Percentiles rank a stretch among this genome's conserved stretches.
Evolutionary conservation across 1,140 invertebrate species (phyloP).

Genomic region (Leptonema lineaticorne): DNA sequence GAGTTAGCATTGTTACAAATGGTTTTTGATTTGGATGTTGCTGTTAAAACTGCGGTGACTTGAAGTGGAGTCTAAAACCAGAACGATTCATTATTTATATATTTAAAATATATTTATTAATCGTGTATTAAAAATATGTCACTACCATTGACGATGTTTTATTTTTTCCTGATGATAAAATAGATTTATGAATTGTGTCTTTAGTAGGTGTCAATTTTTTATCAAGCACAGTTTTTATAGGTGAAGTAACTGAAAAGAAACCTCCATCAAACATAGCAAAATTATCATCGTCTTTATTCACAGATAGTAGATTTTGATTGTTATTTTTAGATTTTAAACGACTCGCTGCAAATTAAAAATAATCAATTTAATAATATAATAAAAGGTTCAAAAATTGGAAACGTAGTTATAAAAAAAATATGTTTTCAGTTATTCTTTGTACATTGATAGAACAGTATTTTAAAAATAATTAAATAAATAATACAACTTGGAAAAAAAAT

Average conservation of each 20-base stretch:
- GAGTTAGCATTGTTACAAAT: background rate
- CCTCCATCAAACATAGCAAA: slow-evolving; percentile 31
- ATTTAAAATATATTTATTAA: too few species aligned
- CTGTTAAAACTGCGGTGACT: background rate
- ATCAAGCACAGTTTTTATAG: slow-evolving; percentile 18
- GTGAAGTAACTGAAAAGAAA: slow-evolving; percentile 37
- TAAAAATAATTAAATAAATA: background rate
- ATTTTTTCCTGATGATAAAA: slow-evolving; percentile 34
- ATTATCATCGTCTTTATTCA: slow-evolving; percentile 1
- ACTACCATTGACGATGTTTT: slow-evolving; percentile 21
- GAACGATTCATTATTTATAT: background rate
- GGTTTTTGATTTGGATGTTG: background rate
- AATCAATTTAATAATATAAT: background rate
- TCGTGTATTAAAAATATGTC: too few species aligned
- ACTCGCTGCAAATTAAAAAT: slow-evolving; percentile 27
- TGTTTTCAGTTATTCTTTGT: too few species aligned
- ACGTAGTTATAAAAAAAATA: too few species aligned
- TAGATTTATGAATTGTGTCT: slow-evolving; percentile 16
- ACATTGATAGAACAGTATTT: background rate
- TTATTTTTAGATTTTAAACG: slow-evolving; percentile 30
- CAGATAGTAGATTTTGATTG: background rate
- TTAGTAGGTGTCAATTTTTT: slow-evolving; percentile 9
- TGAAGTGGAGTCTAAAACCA: slow-evolving; percentile 15
- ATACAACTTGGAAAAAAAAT: background rate
- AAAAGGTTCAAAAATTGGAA: background rate